These are phyloP conservation scores for Ceratina japonica DNA, from an alignment of 1,140 invertebrate species.

Conservation along the genomic window DNA sequence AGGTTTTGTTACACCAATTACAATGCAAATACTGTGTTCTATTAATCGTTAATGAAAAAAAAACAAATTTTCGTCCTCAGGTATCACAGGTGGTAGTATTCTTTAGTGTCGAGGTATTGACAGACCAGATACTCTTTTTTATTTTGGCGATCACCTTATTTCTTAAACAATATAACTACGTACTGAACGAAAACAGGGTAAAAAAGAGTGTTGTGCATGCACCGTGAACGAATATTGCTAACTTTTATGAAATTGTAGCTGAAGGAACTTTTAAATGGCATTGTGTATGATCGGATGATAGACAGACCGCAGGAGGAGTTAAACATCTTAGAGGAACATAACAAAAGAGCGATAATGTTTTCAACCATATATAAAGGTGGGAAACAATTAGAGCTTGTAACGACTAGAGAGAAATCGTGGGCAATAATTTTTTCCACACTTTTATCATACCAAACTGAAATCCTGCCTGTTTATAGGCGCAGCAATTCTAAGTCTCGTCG, in stretches of 20 bases:
- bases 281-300: not conserved
- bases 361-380: not conserved
- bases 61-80: not conserved
- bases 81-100: not conserved
- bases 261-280: not conserved
- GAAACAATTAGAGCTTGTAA: too few relatives aligned
- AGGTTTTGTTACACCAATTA: too few relatives aligned
- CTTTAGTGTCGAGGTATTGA: not conserved
- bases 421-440: too few relatives aligned
- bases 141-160: not conserved
- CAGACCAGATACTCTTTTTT: not conserved
- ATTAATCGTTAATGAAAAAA: not conserved
- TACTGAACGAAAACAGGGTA: slow-evolving; percentile 2
- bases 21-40: not conserved
- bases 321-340: not conserved
- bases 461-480: too few relatives aligned
- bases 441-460: too few relatives aligned
- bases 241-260: not conserved
- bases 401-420: too few relatives aligned
- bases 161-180: not conserved
- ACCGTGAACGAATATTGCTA: not conserved
- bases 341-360: not conserved
- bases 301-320: not conserved
- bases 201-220: not conserved
- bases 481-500: too few relatives aligned